Evolutionary conservation across 1,140 invertebrate genomes (phyloP).

Genomic region (Rhynchophorus ferrugineus): DNA sequence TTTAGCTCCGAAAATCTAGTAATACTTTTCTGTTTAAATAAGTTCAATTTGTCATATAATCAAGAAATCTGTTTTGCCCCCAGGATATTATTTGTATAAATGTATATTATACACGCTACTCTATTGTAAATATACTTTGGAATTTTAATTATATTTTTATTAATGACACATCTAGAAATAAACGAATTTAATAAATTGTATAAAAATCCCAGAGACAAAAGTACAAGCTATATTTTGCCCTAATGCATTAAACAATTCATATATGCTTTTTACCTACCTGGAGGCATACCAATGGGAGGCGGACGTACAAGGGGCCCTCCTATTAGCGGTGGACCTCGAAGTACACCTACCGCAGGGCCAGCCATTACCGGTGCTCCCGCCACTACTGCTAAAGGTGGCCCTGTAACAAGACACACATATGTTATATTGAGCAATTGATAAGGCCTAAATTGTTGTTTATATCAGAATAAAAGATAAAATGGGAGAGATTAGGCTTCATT

Average conservation of each 20-base stretch:
- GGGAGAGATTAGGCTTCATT: too few relatives aligned
- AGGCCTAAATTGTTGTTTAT: background rate
- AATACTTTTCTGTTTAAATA: too few relatives aligned
- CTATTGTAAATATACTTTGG: too few relatives aligned
- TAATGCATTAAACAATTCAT: too few relatives aligned
- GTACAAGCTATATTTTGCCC: background rate
- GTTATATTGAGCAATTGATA: background rate
- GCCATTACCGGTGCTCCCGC: slow-evolving; percentile 38
- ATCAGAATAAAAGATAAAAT: too few relatives aligned
- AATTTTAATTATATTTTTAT: too few relatives aligned
- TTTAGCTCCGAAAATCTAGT: too few relatives aligned
- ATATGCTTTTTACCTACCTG: slow-evolving; percentile 51
- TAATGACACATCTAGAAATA: too few relatives aligned
- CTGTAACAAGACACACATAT: slow-evolving; percentile 17
- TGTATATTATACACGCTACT: too few relatives aligned
- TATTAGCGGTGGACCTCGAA: slow-evolving; percentile 60
- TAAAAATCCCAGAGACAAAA: slow-evolving; percentile 1
- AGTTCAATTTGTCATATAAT: too few relatives aligned
- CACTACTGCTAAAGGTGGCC: slow-evolving; percentile 23
- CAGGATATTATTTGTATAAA: too few relatives aligned
- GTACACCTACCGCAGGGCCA: slow-evolving; percentile 53
- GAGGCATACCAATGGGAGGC: slow-evolving; percentile 59
- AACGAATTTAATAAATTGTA: background rate
- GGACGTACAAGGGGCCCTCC: slow-evolving; percentile 68
- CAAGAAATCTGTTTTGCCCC: too few relatives aligned